Evolutionary conservation across 2,888 invertebrate genomes (phyloP), one percentile per base, ranked within the genome.

Genomic region (Dexiosoma caninum): DNA sequence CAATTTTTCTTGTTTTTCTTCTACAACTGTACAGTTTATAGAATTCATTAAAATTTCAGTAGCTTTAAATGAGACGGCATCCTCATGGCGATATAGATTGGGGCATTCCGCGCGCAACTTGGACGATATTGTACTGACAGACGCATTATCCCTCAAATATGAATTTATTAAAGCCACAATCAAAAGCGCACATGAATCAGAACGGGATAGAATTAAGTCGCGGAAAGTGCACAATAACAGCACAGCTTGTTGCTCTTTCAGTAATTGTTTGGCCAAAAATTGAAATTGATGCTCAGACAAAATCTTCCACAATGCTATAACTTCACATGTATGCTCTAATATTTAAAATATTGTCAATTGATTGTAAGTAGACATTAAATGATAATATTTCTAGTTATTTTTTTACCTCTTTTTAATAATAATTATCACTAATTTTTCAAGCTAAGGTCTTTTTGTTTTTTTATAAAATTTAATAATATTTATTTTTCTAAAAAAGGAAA

Each of bases 51-150:
- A 91, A 85, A 97, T 93, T 91, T 98, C 98, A 84, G 96, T 97
- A 90, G 96, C 97, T 92, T 98, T 98, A 2, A 98, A 97, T 85
- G 97, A 97, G 10, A 97, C 95, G 3, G 98, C 98, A 90, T 99
- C 99, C 91, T 99, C 98, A 85, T 94, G 94, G 82, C 96, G 94
- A 89, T 98, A 99, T 27, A 99, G 92, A 84, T 95, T 95, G 0
- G 99, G 99, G 87, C 99, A 99, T 1, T 97, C 93, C 85, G 97
- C 95, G 55, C 98, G 92, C 69, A 99, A 91, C 87, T 95, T 95
- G 23, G 93, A 92, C 78, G 97, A 98, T 81, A 99, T 96, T 0
- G 96, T 94, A 88, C 97, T 97, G 1, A 98, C 97, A 1, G 97
- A 96, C 0, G 98, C 98, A 88, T 98, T 97, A 89, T 99, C 99